phyloP scores from a whole-genome alignment of 64 coral and sea anemone genomes.

The Dendrophyllia cribrosa region DNA sequence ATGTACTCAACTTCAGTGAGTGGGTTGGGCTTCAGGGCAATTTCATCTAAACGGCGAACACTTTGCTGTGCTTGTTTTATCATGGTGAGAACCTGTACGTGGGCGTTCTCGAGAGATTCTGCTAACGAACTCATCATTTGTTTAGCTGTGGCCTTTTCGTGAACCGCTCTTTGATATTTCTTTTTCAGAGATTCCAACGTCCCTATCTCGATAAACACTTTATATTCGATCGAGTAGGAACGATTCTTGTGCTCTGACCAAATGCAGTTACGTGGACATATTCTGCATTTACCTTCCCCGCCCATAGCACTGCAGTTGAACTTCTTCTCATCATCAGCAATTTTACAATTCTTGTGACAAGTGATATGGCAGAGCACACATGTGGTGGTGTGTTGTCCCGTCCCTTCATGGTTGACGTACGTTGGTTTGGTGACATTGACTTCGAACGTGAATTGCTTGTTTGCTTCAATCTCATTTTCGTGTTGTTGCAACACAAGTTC shows the following conservation, averaged over 20 bases:
- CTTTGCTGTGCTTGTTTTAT: constrained; percentile 17
- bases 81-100: neutral
- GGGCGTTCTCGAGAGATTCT: neutral
- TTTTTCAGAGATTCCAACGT: constrained; percentile 21
- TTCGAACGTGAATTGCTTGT: constrained; percentile 31
- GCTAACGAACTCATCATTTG: neutral
- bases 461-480: constrained; percentile 41
- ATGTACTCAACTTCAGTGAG: constrained; percentile 16
- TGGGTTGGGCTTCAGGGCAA: constrained; percentile 54
- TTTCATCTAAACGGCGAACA: constrained; percentile 1
- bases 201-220: neutral
- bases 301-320: neutral
- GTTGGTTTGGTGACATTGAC: neutral
- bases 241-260: constrained; percentile 40
- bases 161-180: constrained; percentile 26
- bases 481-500: constrained; percentile 22
- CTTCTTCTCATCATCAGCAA: constrained; percentile 1
- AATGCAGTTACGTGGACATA: constrained; percentile 8
- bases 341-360: constrained; percentile 23
- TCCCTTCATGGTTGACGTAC: neutral
- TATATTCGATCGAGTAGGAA: constrained; percentile 6
- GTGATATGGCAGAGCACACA: constrained; percentile 39
- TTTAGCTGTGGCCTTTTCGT: neutral
- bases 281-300: neutral
- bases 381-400: constrained; percentile 40